Conservation (phyloP, 2,113 vertebrate species). For the Alexandromys fortis region DNA sequence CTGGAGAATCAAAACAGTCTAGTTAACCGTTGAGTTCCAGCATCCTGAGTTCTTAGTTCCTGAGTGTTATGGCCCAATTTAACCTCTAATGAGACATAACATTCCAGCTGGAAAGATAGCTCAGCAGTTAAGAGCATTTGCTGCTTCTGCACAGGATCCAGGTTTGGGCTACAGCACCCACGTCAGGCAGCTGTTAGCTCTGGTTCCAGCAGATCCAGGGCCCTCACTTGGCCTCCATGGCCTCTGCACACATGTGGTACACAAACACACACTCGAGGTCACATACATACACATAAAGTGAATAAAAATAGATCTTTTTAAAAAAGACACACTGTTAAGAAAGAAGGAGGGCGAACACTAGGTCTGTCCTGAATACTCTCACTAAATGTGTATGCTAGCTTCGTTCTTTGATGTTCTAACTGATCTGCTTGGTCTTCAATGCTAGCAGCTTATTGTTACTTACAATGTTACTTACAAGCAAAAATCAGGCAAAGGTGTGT, state of each 20-base stretch:
- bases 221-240: not conserved
- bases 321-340: not conserved
- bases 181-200: too few relatives aligned
- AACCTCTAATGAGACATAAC: not conserved
- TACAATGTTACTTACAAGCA: not conserved
- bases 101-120: not conserved
- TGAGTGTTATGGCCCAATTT: not conserved
- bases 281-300: not conserved
- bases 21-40: not conserved
- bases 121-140: not conserved
- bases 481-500: not conserved
- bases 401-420: not conserved
- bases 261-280: not conserved
- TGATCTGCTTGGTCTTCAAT: not conserved
- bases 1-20: constrained; percentile 10
- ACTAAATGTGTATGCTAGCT: not conserved
- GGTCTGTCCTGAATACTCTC: not conserved
- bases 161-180: too few relatives aligned
- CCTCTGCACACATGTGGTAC: not conserved
- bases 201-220: too few relatives aligned
- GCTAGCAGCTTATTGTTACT: not conserved
- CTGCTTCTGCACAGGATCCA: not conserved
- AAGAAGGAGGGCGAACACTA: not conserved
- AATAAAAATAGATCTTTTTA: not conserved
- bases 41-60: not conserved